phyloP scores from a whole-genome alignment of 2,888 invertebrate species.

The Tetramorium bicarinatum region DNA sequence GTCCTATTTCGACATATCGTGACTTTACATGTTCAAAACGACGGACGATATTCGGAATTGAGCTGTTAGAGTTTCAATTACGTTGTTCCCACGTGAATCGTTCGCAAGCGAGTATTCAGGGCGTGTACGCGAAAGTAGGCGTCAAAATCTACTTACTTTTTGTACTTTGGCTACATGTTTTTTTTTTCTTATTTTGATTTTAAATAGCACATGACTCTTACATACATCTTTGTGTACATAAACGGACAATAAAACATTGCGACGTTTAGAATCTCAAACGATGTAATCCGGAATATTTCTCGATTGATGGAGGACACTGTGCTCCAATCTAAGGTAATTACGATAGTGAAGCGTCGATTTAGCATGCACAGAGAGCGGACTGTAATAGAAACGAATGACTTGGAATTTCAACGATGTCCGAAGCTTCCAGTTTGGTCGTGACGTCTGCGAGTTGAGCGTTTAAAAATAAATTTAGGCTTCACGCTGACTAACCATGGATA shows the following conservation, averaged over 20 bases:
- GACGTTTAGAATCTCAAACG: not conserved
- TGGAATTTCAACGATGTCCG: conserved; percentile 55
- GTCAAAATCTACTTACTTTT: not conserved
- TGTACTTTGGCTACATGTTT: not conserved
- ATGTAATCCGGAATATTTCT: not conserved
- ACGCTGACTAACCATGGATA: conserved; percentile 57
- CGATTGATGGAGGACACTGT: not conserved
- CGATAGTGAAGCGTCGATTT: conserved; percentile 7
- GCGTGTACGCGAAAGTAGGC: not conserved
- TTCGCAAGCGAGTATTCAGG: not conserved
- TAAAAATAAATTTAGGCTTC: conserved; percentile 69
- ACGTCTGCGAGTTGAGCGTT: conserved; percentile 57
- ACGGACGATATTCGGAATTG: conserved; percentile 33
- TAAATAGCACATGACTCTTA: not conserved
- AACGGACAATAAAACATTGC: not conserved
- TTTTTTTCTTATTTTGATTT: not conserved
- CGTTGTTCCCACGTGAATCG: conserved; percentile 25
- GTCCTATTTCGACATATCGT: conserved; percentile 66
- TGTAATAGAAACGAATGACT: conserved; percentile 29
- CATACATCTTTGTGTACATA: not conserved
- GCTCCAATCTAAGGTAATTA: conserved; percentile 27
- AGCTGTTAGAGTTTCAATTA: conserved; percentile 58
- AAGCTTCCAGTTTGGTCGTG: conserved; percentile 51
- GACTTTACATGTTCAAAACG: conserved; percentile 58
- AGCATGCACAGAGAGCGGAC: not conserved